Evolutionary conservation across 2,113 vertebrate species (phyloP), one percentile per base, ranked within the genome.

Genomic region (Aegithalos caudatus): DNA sequence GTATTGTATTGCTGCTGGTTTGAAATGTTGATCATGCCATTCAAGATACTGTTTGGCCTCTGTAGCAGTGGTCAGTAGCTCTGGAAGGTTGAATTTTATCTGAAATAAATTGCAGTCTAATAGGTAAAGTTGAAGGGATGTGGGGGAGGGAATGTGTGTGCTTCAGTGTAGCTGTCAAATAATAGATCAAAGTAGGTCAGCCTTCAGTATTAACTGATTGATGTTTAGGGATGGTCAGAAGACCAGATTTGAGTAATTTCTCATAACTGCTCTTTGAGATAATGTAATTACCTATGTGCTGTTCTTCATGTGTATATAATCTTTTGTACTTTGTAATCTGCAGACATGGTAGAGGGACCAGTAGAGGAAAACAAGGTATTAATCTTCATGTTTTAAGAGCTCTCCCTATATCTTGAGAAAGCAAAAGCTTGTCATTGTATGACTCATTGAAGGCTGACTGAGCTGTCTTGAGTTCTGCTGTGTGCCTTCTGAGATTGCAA

Each of bases 401-500:
- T 84, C 10, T 37, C n/a, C n/a, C 35, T 92, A 1, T 58, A 28
- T 47, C 33, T 58, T 54, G 13, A 57, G 40, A 65, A 84, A 28
- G 67, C 53, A 90, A 33, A 37, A 3, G 8, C 29, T 6, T 88
- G 25, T 82, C 4, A 8, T 7, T 82, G 10, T 77, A 6, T 33
- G 81, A 77, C 35, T 86, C 38, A 28, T 1, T 66, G 92, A 71
- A 95, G 92, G 95, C 86, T 78, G 77, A 9, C 72, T 90, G 88
- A 94, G 76, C 71, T 85, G 66, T 91, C 64, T 42, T 25, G 51
- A 87, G 48, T 82, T 90, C 73, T 89, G 72, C 29, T 77, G 71
- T 93, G 95, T 97, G 92, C 92, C 95, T 97, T 96, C 88, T 40
- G 80, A 95, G 91, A 60, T 78, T 86, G 77, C 80, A 88, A 16